A percentile compares a stretch with the other conserved stretches of the same genome.
Evolutionary conservation across 2,888 invertebrate species (phyloP).

Genomic region (Drosophila mayaguana): DNA sequence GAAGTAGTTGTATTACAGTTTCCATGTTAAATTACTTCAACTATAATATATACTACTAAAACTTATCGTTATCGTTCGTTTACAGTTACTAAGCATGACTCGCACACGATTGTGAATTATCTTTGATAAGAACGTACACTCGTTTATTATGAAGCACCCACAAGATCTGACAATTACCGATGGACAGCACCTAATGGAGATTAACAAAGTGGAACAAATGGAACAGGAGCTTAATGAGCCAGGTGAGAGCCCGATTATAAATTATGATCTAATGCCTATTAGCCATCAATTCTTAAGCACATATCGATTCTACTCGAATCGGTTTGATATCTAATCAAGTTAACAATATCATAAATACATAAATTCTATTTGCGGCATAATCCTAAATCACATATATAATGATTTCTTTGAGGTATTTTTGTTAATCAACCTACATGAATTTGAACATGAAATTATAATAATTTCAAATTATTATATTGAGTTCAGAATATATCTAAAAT

Average conservation of each 20-base stretch:
- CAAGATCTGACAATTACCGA: conserved; percentile 64
- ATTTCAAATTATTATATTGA: no score
- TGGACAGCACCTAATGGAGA: conserved; percentile 65
- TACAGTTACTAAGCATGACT: conserved; percentile 55
- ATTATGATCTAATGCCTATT: not conserved
- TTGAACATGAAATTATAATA: no score
- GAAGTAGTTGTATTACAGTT: conserved; percentile 31
- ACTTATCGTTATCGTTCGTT: conserved; percentile 44
- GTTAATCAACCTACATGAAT: not conserved
- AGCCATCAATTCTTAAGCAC: conserved; percentile 2
- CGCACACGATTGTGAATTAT: conserved; percentile 36
- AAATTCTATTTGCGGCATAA: not conserved
- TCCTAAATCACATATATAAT: not conserved
- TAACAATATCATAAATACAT: conserved; percentile 9
- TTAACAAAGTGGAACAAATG: conserved; percentile 69
- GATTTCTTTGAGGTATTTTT: not conserved
- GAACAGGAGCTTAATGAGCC: conserved; percentile 70
- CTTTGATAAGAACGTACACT: conserved; percentile 32
- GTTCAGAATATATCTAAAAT: no score
- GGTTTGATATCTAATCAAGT: conserved; percentile 4
- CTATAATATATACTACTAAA: conserved; percentile 35
- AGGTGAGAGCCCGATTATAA: conserved; percentile 61
- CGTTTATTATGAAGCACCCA: conserved; percentile 77
- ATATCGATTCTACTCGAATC: not conserved
- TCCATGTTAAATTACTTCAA: conserved; percentile 28